Conservation (phyloP, 2,113 vertebrate genomes). For the Pontoporia blainvillei region DNA sequence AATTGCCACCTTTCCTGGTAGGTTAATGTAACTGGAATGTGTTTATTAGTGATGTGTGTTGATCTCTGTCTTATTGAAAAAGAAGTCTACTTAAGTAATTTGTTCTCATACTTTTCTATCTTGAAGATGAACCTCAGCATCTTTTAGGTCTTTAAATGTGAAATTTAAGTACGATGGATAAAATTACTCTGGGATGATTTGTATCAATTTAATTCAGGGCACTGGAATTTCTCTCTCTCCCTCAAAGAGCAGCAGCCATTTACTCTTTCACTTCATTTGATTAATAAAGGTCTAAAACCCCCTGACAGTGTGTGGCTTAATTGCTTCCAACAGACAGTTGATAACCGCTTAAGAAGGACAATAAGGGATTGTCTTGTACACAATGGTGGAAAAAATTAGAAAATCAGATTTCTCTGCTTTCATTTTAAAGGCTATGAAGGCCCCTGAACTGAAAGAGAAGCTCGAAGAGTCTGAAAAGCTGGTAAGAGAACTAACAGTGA, state of each 20-base stretch:
- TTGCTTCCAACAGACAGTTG: neutral
- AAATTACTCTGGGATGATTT: neutral
- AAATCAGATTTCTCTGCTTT: slow-evolving; percentile 47
- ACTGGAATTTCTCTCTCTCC: neutral
- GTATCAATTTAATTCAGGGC: neutral
- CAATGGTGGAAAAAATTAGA: neutral
- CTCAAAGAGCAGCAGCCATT: neutral
- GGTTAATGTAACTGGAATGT: neutral
- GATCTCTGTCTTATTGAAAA: slow-evolving; percentile 1
- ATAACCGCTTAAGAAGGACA: neutral
- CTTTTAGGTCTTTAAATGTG: neutral
- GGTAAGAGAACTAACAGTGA: slow-evolving; percentile 96
- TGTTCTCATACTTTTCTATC: neutral
- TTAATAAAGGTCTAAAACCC: neutral
- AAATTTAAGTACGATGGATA: slow-evolving; percentile 7
- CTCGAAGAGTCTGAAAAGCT: slow-evolving; percentile 98
- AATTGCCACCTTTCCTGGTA: neutral
- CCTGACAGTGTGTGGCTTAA: neutral
- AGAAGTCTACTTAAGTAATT: neutral
- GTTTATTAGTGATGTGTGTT: neutral
- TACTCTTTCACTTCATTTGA: neutral
- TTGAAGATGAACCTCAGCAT: neutral
- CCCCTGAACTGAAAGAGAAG: slow-evolving; percentile 97
- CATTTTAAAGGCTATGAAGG: slow-evolving; percentile 91
- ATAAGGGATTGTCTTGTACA: neutral